These are phyloP conservation scores for Rhaphigaster nebulosa DNA, from an alignment of 2,888 invertebrate genomes.

Conservation along the genomic window DNA sequence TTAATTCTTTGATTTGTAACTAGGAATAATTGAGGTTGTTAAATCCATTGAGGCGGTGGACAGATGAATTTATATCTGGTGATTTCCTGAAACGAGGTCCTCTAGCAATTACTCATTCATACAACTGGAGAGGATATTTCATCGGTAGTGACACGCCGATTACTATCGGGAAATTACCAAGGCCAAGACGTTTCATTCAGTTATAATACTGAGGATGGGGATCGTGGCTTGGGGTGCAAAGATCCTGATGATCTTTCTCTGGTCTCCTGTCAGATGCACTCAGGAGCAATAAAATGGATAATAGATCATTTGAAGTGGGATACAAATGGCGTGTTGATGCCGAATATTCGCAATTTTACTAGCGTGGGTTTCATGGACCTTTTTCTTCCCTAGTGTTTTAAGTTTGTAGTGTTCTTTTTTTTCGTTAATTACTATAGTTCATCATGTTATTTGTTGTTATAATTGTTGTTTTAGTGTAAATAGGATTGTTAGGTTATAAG, in stretches of 20 bases:
- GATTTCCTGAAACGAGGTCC: conserved; percentile 1
- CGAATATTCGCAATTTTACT: too few species aligned
- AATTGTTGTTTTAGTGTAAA: too few species aligned
- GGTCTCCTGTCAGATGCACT: background rate
- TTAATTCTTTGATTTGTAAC: background rate
- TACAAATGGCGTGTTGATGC: too few species aligned
- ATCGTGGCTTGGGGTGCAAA: background rate
- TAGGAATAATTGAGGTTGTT: background rate
- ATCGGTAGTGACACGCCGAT: background rate
- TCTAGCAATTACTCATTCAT: background rate
- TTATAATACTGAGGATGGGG: background rate
- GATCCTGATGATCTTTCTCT: background rate
- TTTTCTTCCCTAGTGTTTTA: too few species aligned
- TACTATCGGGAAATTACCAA: conserved; percentile 27
- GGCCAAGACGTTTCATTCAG: conserved; percentile 27
- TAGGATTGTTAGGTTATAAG: too few species aligned
- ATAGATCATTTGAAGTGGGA: background rate
- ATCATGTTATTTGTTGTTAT: too few species aligned
- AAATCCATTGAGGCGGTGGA: background rate
- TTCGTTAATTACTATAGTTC: too few species aligned
- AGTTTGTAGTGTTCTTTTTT: too few species aligned
- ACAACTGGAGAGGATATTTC: background rate
- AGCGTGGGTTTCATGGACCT: too few species aligned
- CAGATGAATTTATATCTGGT: background rate
- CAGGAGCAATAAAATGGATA: background rate